These are phyloP conservation scores for Pipra filicauda DNA, from an alignment of 2,113 vertebrate genomes.

Conservation along the genomic window DNA sequence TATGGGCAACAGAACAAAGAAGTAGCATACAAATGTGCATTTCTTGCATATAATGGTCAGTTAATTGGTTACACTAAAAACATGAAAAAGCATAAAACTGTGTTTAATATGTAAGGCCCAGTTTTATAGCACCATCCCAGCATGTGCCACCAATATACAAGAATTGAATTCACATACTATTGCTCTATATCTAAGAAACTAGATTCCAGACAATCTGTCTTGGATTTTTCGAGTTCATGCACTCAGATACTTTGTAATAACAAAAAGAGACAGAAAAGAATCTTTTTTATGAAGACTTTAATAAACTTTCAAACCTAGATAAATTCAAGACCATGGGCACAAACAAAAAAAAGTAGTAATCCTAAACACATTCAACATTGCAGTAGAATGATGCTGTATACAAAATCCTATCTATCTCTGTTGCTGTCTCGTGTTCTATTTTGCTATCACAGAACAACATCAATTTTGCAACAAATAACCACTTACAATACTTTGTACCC, in stretches of 20 bases:
- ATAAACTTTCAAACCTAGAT: background rate
- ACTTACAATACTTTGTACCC: background rate
- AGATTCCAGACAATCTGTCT: background rate
- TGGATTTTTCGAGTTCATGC: background rate
- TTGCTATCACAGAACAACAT: background rate
- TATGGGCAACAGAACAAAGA: background rate
- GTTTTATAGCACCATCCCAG: background rate
- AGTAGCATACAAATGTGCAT: background rate
- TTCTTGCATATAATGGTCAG: background rate
- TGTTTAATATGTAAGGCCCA: background rate
- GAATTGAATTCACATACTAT: background rate
- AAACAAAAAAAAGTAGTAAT: background rate
- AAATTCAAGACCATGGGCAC: background rate
- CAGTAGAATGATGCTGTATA: background rate
- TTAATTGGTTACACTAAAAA: background rate
- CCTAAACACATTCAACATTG: background rate
- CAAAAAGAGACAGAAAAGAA: background rate
- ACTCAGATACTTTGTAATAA: background rate
- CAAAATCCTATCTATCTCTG: background rate
- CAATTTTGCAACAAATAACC: background rate
- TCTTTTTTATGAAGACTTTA: background rate
- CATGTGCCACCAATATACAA: background rate
- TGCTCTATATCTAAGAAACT: background rate
- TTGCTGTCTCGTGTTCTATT: background rate
- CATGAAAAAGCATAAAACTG: background rate